Evolutionary conservation across 2,797 vertebrate species (phyloP).

Genomic region (Tolypeutes matacus): DNA sequence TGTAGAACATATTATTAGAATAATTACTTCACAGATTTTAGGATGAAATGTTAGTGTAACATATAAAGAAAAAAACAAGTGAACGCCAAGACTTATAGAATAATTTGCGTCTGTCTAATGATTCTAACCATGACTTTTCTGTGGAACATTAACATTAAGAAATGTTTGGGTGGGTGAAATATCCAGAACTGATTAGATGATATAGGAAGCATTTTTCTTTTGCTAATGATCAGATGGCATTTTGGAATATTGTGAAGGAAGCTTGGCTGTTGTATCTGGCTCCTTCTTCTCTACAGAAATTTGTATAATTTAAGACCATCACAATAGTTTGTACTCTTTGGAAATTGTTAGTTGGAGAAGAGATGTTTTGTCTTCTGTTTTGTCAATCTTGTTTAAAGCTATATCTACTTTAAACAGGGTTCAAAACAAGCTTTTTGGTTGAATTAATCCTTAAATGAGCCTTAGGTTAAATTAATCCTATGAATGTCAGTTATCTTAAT

Average conservation of each 20-base stretch:
- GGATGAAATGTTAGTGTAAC: neutral
- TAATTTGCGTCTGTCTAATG: neutral
- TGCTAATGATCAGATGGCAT: neutral
- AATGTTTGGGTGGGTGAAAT: slow-evolving; percentile 46
- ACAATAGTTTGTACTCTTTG: slow-evolving; percentile 27
- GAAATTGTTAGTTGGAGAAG: slow-evolving; percentile 11
- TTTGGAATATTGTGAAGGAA: slow-evolving; percentile 44
- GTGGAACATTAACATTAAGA: neutral
- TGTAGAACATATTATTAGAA: slow-evolving; percentile 2
- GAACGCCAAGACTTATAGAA: neutral
- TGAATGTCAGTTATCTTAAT: slow-evolving; percentile 29
- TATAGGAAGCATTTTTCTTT: slow-evolving; percentile 48
- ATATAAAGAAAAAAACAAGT: slow-evolving; percentile 14
- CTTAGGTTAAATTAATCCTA: slow-evolving; percentile 56
- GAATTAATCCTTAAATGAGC: slow-evolving; percentile 11
- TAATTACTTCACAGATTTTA: slow-evolving; percentile 40
- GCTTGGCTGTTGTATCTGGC: neutral
- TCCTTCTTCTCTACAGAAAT: slow-evolving; percentile 14
- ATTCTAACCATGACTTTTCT: slow-evolving; percentile 1
- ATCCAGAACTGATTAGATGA: neutral
- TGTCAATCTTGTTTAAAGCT: slow-evolving; percentile 11
- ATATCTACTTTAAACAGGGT: slow-evolving; percentile 21
- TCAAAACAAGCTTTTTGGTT: neutral
- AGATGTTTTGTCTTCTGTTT: slow-evolving; percentile 14
- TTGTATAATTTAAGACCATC: slow-evolving; percentile 20